A percentile compares a stretch with the other conserved stretches of the same genome.
These are phyloP conservation scores for Chrysotoxum bicinctum DNA, from an alignment of 2,888 invertebrate species.

Conservation along the genomic window DNA sequence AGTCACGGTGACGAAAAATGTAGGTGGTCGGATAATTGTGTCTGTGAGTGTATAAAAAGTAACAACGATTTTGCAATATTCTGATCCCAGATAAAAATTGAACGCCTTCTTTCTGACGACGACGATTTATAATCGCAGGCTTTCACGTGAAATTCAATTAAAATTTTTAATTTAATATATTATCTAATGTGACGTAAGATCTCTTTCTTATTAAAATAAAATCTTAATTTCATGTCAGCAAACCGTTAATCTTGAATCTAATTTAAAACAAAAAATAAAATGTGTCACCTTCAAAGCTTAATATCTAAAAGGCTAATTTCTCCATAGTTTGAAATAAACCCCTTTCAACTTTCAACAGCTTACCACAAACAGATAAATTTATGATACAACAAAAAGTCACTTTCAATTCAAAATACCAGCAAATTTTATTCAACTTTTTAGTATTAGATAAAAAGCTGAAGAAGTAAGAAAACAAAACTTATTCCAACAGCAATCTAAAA, in stretches of 20 bases:
- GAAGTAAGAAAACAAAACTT: neutral
- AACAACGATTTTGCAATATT: no score
- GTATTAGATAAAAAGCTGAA: neutral
- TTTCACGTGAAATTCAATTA: neutral
- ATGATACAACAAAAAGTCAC: neutral
- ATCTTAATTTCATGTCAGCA: neutral
- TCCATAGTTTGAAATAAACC: neutral
- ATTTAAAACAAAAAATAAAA: neutral
- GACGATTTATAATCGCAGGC: neutral
- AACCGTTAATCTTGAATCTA: neutral
- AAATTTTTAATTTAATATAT: neutral
- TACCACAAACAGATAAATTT: neutral
- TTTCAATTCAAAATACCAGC: constrained; percentile 6
- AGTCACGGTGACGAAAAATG: no score
- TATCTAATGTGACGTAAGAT: neutral
- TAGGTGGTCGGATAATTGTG: no score
- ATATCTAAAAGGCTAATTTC: neutral
- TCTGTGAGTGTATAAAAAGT: no score
- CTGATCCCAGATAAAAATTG: neutral
- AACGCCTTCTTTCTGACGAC: neutral
- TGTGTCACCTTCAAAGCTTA: neutral
- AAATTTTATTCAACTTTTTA: constrained; percentile 4
- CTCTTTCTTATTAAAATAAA: neutral
- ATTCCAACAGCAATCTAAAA: constrained; percentile 4
- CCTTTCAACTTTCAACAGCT: neutral